Conservation (phyloP, 2,113 vertebrate species). For the Choloepus hoffmanni region DNA sequence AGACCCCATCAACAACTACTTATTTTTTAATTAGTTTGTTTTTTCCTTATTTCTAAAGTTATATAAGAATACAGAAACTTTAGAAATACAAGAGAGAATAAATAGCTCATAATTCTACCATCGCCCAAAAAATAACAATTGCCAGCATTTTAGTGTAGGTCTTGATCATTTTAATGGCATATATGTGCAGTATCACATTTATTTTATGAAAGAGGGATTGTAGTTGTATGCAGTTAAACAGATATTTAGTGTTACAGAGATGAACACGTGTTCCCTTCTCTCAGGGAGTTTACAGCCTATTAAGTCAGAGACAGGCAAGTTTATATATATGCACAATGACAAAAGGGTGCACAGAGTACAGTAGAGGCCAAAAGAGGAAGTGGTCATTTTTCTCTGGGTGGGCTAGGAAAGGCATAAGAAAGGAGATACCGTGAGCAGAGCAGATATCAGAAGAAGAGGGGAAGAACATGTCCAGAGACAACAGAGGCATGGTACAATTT, state of each 20-base stretch:
- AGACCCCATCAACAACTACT: not conserved
- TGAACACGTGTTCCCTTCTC: not conserved
- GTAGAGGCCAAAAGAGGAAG: not conserved
- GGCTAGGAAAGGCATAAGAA: not conserved
- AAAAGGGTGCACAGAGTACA: not conserved
- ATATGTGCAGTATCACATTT: not conserved
- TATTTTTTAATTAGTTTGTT: not conserved
- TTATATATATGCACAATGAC: slow-evolving; percentile 4
- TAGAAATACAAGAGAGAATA: not conserved
- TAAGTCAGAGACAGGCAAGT: not conserved
- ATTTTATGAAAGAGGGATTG: not conserved
- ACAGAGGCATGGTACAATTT: not conserved
- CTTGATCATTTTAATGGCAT: not conserved
- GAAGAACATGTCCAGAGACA: not conserved
- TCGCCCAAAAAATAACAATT: not conserved
- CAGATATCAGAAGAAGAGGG: not conserved
- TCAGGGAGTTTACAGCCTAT: slow-evolving; percentile 5
- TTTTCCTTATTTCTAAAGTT: not conserved
- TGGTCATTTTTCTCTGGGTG: not conserved
- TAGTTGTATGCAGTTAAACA: not conserved
- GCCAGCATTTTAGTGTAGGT: slow-evolving; percentile 28
- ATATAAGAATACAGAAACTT: not conserved
- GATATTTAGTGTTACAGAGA: not conserved
- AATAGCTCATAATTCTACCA: not conserved
- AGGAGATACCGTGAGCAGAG: not conserved